Percentiles rank a stretch among this genome's conserved stretches.
These are phyloP conservation scores for Pogoniulus pusillus DNA, from an alignment of 2,797 vertebrate species.

Conservation along the genomic window DNA sequence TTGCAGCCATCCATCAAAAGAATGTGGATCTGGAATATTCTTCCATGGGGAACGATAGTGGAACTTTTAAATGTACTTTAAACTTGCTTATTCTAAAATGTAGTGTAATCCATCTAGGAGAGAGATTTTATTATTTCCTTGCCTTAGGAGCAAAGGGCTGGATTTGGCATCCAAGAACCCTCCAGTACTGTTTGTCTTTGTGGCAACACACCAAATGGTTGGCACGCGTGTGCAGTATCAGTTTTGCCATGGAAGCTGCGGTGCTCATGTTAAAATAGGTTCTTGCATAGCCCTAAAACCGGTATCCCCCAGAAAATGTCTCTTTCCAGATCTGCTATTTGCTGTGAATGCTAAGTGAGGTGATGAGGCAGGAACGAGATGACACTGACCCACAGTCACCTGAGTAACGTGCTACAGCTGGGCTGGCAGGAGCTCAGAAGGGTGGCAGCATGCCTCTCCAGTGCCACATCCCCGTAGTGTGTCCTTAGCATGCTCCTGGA, in stretches of 20 bases:
- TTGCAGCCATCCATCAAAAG: not conserved
- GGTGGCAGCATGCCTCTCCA: accelerated
- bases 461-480: not conserved
- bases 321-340: not conserved
- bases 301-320: not conserved
- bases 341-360: not conserved
- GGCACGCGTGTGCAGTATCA: not conserved
- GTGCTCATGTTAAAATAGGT: not conserved
- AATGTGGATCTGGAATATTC: not conserved
- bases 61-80: conserved; percentile 3
- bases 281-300: not conserved
- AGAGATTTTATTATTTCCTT: conserved; percentile 13
- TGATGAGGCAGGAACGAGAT: not conserved
- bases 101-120: not conserved
- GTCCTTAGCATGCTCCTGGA: not conserved
- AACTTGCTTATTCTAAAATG: conserved; percentile 1
- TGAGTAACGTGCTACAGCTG: not conserved
- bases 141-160: not conserved
- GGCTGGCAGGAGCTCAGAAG: not conserved
- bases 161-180: conserved; percentile 4
- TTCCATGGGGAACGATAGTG: not conserved
- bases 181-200: not conserved
- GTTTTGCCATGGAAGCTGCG: not conserved
- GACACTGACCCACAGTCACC: not conserved
- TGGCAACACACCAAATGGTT: not conserved